Evolutionary conservation across 2,113 vertebrate genomes (phyloP).

Genomic region (Percopsis transmontana): DNA sequence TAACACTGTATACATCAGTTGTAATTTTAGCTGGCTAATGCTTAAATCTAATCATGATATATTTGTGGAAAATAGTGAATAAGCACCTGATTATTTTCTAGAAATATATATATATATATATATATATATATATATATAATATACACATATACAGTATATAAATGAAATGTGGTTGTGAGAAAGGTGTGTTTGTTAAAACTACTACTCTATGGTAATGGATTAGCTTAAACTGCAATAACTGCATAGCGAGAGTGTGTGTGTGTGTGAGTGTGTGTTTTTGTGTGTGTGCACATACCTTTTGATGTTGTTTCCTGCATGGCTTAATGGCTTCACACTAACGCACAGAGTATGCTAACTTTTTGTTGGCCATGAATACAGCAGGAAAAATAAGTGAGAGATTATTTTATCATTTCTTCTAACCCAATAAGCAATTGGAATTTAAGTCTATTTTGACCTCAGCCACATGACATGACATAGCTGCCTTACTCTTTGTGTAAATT

Average conservation of each 20-base stretch:
- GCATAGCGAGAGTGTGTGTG: not conserved
- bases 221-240: slow-evolving; percentile 23
- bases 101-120: too few relatives aligned
- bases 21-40: too few relatives aligned
- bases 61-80: too few relatives aligned
- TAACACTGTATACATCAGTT: too few relatives aligned
- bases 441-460: slow-evolving; percentile 11
- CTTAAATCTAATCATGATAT: too few relatives aligned
- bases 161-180: too few relatives aligned
- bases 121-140: too few relatives aligned
- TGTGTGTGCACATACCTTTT: not conserved
- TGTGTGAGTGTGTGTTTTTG: slow-evolving; percentile 20
- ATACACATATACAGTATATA: too few relatives aligned
- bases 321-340: slow-evolving; percentile 19
- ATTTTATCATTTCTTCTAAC: slow-evolving; percentile 39
- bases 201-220: slow-evolving; percentile 34
- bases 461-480: slow-evolving; percentile 48
- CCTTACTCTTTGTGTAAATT: slow-evolving; percentile 17
- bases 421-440: slow-evolving; percentile 21
- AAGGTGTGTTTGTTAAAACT: slow-evolving; percentile 22
- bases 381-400: slow-evolving; percentile 26
- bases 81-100: too few relatives aligned
- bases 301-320: slow-evolving; percentile 38
- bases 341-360: slow-evolving; percentile 36
- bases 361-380: not conserved